These are phyloP conservation scores for Drosophila bipectinata DNA, from an alignment of 1,140 invertebrate genomes.

Conservation along the genomic window DNA sequence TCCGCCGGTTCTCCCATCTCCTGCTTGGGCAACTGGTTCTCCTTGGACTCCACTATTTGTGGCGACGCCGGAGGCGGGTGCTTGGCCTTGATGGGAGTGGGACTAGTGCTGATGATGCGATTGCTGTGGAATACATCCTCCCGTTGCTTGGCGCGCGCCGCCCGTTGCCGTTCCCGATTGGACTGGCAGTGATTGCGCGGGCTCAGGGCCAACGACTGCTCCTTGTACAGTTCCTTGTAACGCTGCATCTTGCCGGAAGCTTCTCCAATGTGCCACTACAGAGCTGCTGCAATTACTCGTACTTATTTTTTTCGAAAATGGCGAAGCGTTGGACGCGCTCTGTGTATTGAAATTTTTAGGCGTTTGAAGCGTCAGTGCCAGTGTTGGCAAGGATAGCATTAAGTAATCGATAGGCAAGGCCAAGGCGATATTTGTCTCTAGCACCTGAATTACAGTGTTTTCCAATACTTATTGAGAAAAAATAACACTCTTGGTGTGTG, in stretches of 20 bases:
- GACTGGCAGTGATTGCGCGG: constrained; percentile 35
- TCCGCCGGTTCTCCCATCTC: background rate
- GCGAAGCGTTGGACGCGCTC: constrained; percentile 23
- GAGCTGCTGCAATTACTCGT: background rate
- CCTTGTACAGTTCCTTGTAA: constrained; percentile 44
- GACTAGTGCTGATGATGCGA: constrained; percentile 46
- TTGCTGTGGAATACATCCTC: constrained; percentile 54
- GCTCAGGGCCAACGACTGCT: constrained; percentile 35
- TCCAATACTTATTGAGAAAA: background rate
- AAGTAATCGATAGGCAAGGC: background rate
- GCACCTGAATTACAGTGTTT: background rate
- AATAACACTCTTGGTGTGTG: constrained; percentile 1
- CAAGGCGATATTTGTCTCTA: background rate
- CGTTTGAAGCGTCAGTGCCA: background rate
- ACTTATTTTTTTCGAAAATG: constrained; percentile 30
- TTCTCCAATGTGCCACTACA: background rate
- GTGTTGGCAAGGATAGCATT: background rate
- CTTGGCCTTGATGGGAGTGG: constrained; percentile 24
- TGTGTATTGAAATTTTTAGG: background rate
- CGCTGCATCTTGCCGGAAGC: constrained; percentile 24
- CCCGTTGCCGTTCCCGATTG: constrained; percentile 43
- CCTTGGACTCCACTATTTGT: constrained; percentile 2
- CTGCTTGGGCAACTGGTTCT: constrained; percentile 6
- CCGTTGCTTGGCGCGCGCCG: constrained; percentile 45
- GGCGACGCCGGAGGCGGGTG: background rate